Conservation (phyloP, 2,888 invertebrate species). For the Drosophila cracens region DNA sequence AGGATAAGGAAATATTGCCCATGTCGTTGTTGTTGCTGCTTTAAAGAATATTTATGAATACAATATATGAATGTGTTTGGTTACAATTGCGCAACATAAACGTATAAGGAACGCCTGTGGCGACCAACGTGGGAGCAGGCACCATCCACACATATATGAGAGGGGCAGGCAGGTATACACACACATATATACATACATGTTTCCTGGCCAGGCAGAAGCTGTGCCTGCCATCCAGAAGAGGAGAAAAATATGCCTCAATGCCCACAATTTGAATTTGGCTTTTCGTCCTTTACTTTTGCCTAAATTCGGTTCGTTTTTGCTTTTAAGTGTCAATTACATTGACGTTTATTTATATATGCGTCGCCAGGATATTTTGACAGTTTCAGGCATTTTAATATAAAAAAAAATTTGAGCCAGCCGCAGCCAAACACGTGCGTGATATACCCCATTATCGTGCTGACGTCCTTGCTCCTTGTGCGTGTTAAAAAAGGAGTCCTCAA, state of each 20-base stretch:
- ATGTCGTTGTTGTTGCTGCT: conserved; percentile 14
- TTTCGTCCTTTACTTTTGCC: conserved; percentile 20
- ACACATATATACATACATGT: conserved; percentile 14
- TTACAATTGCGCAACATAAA: conserved; percentile 46
- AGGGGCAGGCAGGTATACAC: conserved; percentile 17
- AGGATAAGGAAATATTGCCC: conserved; percentile 18
- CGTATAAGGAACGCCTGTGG: neutral
- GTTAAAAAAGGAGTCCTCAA: conserved; percentile 65
- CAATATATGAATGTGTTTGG: conserved; percentile 7
- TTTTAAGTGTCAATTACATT: conserved; percentile 80
- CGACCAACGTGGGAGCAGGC: neutral
- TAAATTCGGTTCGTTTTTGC: conserved; percentile 39
- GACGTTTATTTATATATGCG: conserved; percentile 81
- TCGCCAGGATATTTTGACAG: conserved; percentile 60
- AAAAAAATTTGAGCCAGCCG: conserved; percentile 5
- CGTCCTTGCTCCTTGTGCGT: conserved; percentile 51
- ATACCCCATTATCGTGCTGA: conserved; percentile 10
- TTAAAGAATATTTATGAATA: conserved; percentile 31
- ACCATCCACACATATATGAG: neutral
- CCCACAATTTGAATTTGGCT: conserved; percentile 36
- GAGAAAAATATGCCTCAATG: conserved; percentile 16
- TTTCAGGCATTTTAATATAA: conserved; percentile 53
- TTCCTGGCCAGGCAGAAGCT: conserved; percentile 16
- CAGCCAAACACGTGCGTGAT: conserved; percentile 41
- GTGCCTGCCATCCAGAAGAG: neutral